Evolutionary conservation across 1,140 invertebrate species (phyloP), one percentile per base, ranked within the genome.

Genomic region (Solenopsis fugax): DNA sequence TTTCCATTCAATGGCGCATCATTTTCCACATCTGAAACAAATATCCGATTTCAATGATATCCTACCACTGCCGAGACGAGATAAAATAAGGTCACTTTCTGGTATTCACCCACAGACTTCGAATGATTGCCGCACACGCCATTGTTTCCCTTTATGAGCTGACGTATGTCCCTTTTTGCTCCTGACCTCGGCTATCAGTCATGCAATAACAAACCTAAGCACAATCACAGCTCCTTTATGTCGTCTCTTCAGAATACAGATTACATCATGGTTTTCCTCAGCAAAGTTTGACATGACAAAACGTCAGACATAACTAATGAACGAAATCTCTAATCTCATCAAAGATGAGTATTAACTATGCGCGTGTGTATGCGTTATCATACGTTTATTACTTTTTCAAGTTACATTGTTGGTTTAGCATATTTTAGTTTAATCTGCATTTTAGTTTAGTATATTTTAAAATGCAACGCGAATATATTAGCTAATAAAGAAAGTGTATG

Each of bases 11-110:
- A 93, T 93, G 75, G 87, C 29, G 67, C 73, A 76, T 87, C 75
- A 73, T 92, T 92, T 92, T 86, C 86, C 89, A 90, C 82, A 88
- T 92, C 89, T 92, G 88, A 91, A 92, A 93, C 87, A 91, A 91
- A 91, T 92, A 92, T 93, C 85, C 91, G 90, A 84, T 92, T 92
- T 89, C 88, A 86, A 81, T 62, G 48, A 92, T 91, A 85, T 78
- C 81, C 24, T 45, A 69, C 34, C 41, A 24, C 24, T 71, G 21
- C 18, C 6, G 50, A 5, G n/a, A 58, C 1, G 13, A 50, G n/a
- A 81, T 54, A 54, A 60, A 60, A 78, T n/a, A 64, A 29, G 18
- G 50, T 48, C 76, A 81, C 58, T 75, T 65, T 24, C 64, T 24
- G 6, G 21, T 37, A 54, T 76, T 21, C 67, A 29, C 41, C 4